Percentiles rank a stretch among this genome's conserved stretches.
These are phyloP conservation scores for Callocephalon fimbriatum DNA, from an alignment of 2,113 vertebrate species.

Conservation along the genomic window DNA sequence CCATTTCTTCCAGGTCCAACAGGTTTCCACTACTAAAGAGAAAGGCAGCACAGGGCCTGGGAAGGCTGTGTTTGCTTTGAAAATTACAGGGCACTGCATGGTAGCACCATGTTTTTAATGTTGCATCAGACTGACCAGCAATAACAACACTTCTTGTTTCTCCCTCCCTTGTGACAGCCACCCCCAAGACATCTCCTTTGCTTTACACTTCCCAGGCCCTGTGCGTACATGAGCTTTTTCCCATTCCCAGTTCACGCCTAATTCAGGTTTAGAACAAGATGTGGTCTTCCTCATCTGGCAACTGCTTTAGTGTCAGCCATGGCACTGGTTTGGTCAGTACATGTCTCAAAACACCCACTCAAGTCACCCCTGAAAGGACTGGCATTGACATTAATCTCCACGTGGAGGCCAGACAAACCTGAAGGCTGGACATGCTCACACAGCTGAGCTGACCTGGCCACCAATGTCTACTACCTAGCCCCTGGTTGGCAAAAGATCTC, in stretches of 20 bases:
- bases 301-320: neutral
- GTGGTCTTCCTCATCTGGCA: neutral
- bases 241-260: neutral
- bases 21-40: neutral
- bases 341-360: neutral
- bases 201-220: neutral
- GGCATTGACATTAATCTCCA: neutral
- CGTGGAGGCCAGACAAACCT: neutral
- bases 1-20: neutral
- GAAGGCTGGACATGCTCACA: neutral
- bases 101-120: neutral
- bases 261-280: neutral
- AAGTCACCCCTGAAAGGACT: neutral
- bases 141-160: neutral
- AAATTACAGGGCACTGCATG: slow-evolving; percentile 25
- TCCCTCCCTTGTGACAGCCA: neutral
- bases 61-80: neutral
- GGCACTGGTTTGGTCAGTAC: neutral
- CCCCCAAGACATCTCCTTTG: neutral
- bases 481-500: neutral
- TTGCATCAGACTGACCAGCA: neutral
- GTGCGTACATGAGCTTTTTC: neutral
- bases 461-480: neutral
- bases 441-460: neutral
- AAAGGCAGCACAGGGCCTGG: neutral